Evolutionary conservation across 2,113 vertebrate species (phyloP).

Genomic region (Psammodynastes pulverulentus): DNA sequence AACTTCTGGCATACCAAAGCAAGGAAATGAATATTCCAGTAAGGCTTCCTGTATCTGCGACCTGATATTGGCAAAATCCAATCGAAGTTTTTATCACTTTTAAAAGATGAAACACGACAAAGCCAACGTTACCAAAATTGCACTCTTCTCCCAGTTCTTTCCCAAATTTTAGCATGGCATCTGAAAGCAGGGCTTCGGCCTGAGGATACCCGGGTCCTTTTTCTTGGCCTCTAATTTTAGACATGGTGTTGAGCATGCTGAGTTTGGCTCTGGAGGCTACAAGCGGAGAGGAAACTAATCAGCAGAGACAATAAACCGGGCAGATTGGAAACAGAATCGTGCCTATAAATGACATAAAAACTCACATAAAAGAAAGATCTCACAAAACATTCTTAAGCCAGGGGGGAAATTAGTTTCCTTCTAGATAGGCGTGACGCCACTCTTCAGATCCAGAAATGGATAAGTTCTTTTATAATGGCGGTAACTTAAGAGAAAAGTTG

Average conservation of each 20-base stretch:
- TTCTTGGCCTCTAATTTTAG: slow-evolving; percentile 96
- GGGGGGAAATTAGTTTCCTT: not conserved
- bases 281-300: slow-evolving; percentile 40
- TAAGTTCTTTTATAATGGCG: not conserved
- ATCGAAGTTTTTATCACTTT: not conserved
- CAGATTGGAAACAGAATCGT: not conserved
- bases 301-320: not conserved
- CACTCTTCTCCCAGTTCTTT: slow-evolving; percentile 94
- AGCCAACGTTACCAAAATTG: slow-evolving; percentile 82
- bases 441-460: not conserved
- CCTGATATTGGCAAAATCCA: not conserved
- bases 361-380: not conserved
- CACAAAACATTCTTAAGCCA: not conserved
- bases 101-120: not conserved
- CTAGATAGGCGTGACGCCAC: not conserved
- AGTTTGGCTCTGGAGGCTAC: slow-evolving; percentile 97
- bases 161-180: slow-evolving; percentile 94
- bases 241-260: slow-evolving; percentile 99
- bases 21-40: not conserved
- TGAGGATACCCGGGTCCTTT: slow-evolving; percentile 95
- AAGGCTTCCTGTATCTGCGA: not conserved
- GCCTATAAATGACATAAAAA: not conserved
- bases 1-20: not conserved
- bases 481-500: not conserved
- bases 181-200: slow-evolving; percentile 87